These are phyloP conservation scores for Xiphophorus hellerii DNA, from an alignment of 2,113 vertebrate species.

Conservation along the genomic window DNA sequence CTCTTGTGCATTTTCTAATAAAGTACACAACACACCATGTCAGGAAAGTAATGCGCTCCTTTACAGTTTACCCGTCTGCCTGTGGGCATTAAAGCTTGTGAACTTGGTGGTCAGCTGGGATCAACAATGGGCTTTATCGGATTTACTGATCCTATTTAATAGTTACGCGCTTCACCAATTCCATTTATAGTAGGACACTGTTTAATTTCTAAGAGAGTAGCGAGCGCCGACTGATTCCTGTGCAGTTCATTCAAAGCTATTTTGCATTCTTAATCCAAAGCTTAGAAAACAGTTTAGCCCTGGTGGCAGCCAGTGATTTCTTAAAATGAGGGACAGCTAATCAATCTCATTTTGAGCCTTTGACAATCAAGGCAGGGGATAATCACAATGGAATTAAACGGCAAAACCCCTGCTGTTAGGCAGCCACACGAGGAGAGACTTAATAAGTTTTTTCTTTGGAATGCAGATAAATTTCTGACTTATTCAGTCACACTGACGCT, in stretches of 20 bases:
- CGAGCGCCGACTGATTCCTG: slow-evolving; percentile 20
- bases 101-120: slow-evolving; percentile 44
- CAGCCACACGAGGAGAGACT: slow-evolving; percentile 40
- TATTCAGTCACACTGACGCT: slow-evolving; percentile 41
- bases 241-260: slow-evolving; percentile 32
- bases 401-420: slow-evolving; percentile 50
- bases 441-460: slow-evolving; percentile 41
- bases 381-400: slow-evolving; percentile 60
- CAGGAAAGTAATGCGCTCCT: slow-evolving; percentile 50
- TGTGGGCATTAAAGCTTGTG: slow-evolving; percentile 24
- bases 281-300: slow-evolving; percentile 48
- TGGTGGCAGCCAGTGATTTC: slow-evolving; percentile 48
- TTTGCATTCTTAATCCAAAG: slow-evolving; percentile 44
- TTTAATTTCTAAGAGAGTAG: slow-evolving; percentile 26
- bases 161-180: slow-evolving; percentile 48
- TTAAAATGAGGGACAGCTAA: slow-evolving; percentile 59
- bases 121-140: slow-evolving; percentile 27
- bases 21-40: background rate
- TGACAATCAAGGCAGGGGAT: slow-evolving; percentile 64
- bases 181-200: slow-evolving; percentile 43
- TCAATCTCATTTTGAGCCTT: slow-evolving; percentile 69
- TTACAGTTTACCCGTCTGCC: slow-evolving; percentile 31
- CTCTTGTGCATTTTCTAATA: background rate
- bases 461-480: slow-evolving; percentile 42
- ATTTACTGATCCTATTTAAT: slow-evolving; percentile 60